phyloP scores from a whole-genome alignment of 2,888 invertebrate species.

The Lacanobia wlatinum region DNA sequence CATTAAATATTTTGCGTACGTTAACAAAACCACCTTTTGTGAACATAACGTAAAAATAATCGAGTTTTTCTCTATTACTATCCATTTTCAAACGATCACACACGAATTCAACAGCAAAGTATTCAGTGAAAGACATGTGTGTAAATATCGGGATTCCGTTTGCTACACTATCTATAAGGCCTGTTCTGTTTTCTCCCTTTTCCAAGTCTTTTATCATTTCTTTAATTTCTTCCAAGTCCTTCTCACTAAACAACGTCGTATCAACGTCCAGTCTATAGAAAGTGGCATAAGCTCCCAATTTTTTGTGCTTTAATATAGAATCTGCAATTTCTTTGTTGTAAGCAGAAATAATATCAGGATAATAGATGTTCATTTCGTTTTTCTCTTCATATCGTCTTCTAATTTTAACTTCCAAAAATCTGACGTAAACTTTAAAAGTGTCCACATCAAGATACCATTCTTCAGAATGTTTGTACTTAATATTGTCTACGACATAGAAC shows the following conservation, averaged over 20 bases:
- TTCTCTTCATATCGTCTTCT: neutral
- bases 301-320: neutral
- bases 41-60: neutral
- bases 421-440: neutral
- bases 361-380: neutral
- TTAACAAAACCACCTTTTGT: neutral
- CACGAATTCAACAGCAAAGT: slow-evolving; percentile 1
- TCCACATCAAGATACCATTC: neutral
- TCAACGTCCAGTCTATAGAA: neutral
- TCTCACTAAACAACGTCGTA: neutral
- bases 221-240: neutral
- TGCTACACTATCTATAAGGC: neutral
- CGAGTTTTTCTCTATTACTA: neutral
- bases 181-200: neutral
- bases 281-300: neutral
- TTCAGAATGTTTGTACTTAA: neutral
- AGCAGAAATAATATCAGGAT: neutral
- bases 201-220: neutral
- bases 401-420: neutral
- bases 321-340: neutral
- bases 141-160: neutral
- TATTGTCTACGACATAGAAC: neutral
- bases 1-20: neutral
- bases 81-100: neutral
- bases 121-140: neutral